Evolutionary conservation across 2,113 vertebrate species (phyloP).

Genomic region (Cebus imitator): DNA sequence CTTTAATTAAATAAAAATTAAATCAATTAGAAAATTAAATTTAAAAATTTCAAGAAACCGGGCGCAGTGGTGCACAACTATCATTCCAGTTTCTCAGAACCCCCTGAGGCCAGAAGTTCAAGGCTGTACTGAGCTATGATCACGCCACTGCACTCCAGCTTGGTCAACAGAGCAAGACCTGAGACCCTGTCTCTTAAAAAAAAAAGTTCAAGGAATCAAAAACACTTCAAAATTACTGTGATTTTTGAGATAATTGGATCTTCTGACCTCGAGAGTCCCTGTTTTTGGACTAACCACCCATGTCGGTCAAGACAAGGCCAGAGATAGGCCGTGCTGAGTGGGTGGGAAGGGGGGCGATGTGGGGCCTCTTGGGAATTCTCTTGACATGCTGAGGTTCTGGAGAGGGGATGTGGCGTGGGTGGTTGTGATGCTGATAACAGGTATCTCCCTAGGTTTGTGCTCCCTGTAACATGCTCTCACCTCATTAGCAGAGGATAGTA

Average conservation of each 20-base stretch:
- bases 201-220: background rate
- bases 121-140: background rate
- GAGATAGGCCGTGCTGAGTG: background rate
- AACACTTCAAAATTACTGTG: background rate
- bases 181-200: background rate
- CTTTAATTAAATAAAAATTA: background rate
- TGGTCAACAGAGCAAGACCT: background rate
- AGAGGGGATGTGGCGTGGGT: background rate
- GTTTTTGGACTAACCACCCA: background rate
- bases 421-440: background rate
- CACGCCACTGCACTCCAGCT: background rate
- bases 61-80: background rate
- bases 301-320: background rate
- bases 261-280: background rate
- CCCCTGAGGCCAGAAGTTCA: background rate
- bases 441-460: background rate
- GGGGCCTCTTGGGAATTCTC: background rate
- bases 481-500: background rate
- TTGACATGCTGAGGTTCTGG: background rate
- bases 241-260: background rate
- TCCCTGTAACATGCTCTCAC: background rate
- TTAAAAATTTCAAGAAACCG: background rate
- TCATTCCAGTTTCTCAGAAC: background rate
- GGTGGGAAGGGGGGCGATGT: rapidly evolving
- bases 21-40: background rate